These are phyloP conservation scores for Ammodytes marinus DNA, from an alignment of 2,113 vertebrate species.

Conservation along the genomic window DNA sequence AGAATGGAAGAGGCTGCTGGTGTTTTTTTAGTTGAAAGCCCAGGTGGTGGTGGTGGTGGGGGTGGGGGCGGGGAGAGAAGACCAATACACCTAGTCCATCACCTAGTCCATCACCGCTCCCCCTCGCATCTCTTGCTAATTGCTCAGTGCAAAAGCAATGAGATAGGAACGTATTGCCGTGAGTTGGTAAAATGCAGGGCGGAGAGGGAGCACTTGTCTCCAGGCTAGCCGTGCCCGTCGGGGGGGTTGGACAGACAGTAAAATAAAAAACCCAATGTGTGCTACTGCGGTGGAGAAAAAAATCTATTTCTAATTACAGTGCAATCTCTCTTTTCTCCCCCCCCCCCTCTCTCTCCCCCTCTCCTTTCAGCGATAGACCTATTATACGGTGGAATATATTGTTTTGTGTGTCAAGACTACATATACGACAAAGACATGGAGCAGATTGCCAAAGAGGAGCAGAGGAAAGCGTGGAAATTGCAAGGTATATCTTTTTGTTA, in stretches of 20 bases:
- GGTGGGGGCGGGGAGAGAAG: no score
- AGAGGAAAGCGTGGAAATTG: slow-evolving; percentile 98
- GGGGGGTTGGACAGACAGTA: slow-evolving; percentile 12
- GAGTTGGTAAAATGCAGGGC: slow-evolving; percentile 13
- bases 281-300: slow-evolving; percentile 43
- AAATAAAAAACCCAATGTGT: slow-evolving; percentile 37
- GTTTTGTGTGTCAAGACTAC: slow-evolving; percentile 99
- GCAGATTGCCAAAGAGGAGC: slow-evolving; percentile 99
- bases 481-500: slow-evolving; percentile 88
- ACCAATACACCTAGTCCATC: slow-evolving; percentile 53
- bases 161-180: slow-evolving; percentile 5
- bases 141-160: slow-evolving; percentile 17
- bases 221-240: background rate
- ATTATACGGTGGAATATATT: slow-evolving; percentile 98
- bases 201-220: slow-evolving; percentile 22
- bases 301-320: slow-evolving; percentile 56
- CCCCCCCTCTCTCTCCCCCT: slow-evolving; percentile 9
- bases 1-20: slow-evolving; percentile 58
- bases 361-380: slow-evolving; percentile 92
- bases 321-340: slow-evolving; percentile 36
- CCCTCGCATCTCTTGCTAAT: slow-evolving; percentile 22
- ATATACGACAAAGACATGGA: slow-evolving; percentile 99
- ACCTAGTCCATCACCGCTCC: slow-evolving; percentile 47
- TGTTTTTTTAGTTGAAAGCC: slow-evolving; percentile 46
- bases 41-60: slow-evolving; percentile 43